phyloP scores from a whole-genome alignment of 2,888 invertebrate species.

The Diplazon laetatorius region DNA sequence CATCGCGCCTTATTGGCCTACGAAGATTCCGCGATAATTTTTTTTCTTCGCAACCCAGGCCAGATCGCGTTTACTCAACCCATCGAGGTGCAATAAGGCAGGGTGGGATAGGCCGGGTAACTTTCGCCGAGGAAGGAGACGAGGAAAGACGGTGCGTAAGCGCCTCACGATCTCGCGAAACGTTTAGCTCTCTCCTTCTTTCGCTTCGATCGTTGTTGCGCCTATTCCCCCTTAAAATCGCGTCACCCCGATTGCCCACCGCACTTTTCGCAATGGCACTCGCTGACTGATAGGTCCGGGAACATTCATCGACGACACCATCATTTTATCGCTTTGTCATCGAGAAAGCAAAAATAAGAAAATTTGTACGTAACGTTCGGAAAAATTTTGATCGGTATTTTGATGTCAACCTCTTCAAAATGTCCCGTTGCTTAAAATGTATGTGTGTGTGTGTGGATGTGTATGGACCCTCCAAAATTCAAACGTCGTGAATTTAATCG shows the following conservation, averaged over 20 bases:
- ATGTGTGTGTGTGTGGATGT: no score
- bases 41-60: conserved; percentile 30
- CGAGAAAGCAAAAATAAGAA: neutral
- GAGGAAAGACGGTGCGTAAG: conserved; percentile 28
- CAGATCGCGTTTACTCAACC: conserved; percentile 1
- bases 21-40: conserved; percentile 26
- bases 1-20: neutral
- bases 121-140: conserved; percentile 63
- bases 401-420: no score
- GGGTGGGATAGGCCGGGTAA: conserved; percentile 48
- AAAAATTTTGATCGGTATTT: neutral
- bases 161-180: conserved; percentile 36
- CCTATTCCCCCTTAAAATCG: conserved; percentile 33
- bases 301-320: neutral
- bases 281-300: neutral
- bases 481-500: no score
- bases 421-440: no score
- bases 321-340: neutral
- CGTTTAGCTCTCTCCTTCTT: conserved; percentile 65
- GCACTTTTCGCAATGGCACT: neutral
- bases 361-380: neutral
- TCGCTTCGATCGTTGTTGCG: conserved; percentile 25
- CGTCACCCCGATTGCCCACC: neutral
- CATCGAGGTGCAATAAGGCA: neutral
- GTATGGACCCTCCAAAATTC: no score